Conservation (phyloP, 2,888 invertebrate species). For the Isotomurus palustris region DNA sequence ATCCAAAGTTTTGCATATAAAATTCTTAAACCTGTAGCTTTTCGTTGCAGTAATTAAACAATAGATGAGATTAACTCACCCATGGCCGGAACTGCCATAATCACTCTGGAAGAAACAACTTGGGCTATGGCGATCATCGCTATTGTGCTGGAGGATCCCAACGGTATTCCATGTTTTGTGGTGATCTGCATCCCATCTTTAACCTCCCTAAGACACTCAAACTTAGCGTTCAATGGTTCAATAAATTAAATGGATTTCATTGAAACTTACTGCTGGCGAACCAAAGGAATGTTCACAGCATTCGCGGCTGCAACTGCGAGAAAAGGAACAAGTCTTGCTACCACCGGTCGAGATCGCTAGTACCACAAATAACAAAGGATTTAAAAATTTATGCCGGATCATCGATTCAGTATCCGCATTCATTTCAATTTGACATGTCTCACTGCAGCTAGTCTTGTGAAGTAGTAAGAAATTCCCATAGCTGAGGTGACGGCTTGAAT, state of each 20-base stretch:
- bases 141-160: constrained; percentile 7
- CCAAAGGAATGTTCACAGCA: constrained; percentile 95
- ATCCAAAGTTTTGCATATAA: too few species aligned
- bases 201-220: constrained; percentile 56
- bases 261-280: constrained; percentile 71
- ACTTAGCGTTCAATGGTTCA: constrained; percentile 72
- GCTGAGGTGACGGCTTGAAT: too few species aligned
- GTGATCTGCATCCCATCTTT: constrained; percentile 9
- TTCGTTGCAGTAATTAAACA: too few species aligned
- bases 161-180: neutral
- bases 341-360: too few species aligned
- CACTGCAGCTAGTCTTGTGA: too few species aligned
- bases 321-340: constrained; percentile 87
- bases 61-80: constrained; percentile 49
- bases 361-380: too few species aligned
- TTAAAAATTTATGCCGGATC: too few species aligned
- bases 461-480: too few species aligned
- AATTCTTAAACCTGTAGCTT: too few species aligned
- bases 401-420: too few species aligned
- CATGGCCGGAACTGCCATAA: constrained; percentile 68
- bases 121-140: constrained; percentile 53
- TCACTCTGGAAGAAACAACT: constrained; percentile 57
- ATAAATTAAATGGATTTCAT: neutral
- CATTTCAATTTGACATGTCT: too few species aligned
- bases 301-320: constrained; percentile 94